Base-by-base conservation (phyloP, 1,140 invertebrate species). In the Mamestra configurata region DNA sequence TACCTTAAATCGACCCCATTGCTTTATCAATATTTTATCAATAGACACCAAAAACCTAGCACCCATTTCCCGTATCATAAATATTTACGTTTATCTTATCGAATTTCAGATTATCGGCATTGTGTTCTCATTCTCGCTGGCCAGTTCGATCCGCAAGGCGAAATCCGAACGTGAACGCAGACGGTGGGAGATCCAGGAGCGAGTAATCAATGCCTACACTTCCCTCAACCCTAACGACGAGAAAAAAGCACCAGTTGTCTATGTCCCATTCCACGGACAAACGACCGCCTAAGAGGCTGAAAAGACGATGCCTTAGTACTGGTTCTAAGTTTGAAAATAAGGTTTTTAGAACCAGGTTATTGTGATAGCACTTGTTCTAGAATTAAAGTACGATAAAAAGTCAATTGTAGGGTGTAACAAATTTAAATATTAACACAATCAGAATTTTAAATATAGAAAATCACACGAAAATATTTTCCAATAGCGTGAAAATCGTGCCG, bases 81-180 rank as follows among this genome's bases (percentile, higher is more conserved):
- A 40, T 73, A 57, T 57, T 57, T 2, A 66, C 6, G 3, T 51
- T 49, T 24, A 64, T 76, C 59, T 77, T 77, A 77, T 77, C 57
- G 15, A 79, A 80, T 96, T 96, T 57, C 95, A 98, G 97, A 90
- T 98, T 51, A 96, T 98, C 83, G 98, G 98, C 68, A 97, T 98
- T 20, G 96, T 98, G 76, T 98, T 98, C 86, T 97, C 98, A 4
- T 97, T 97, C 90, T 97, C 98, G 93, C 92, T 99, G 88, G 98
- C 97, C 59, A 97, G 97, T 85, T 97, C 97, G 0, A 97, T 99
- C 84, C 96, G 98, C 80, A 97, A 97, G 84, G 97, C 98, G 81
- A 98, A 98, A 88, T 96, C 96, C 0, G 96, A 97, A 81, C 96
- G 96, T 53, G 96, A 97, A 83, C 96, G 96, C 64, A 96, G 96